These are phyloP conservation scores for Aldabrachelys gigantea DNA, from an alignment of 2,113 vertebrate species.

Conservation along the genomic window DNA sequence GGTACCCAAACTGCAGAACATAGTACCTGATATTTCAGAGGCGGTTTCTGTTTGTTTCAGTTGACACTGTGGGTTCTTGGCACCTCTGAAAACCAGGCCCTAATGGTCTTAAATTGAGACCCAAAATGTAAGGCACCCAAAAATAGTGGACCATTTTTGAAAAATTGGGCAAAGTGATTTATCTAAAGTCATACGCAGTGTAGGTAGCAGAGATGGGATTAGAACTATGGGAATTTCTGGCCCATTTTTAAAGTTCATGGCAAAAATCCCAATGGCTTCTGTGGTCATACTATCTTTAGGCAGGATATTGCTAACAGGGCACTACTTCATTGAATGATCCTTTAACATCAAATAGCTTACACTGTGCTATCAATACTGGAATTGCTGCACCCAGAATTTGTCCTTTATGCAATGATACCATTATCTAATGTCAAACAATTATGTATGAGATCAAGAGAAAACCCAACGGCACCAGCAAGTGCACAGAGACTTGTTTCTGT, in stretches of 20 bases:
- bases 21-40: background rate
- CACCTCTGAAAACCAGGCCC: background rate
- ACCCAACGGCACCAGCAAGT: background rate
- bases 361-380: background rate
- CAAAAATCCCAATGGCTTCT: background rate
- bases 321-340: background rate
- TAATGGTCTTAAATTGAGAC: fast-evolving
- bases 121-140: background rate
- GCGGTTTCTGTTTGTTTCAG: background rate
- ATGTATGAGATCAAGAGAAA: background rate
- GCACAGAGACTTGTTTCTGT: background rate
- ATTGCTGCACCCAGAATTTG: background rate
- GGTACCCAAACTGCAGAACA: background rate
- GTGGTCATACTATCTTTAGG: background rate
- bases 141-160: background rate
- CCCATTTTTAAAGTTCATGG: background rate
- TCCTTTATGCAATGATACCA: background rate
- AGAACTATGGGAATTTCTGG: background rate
- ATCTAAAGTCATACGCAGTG: background rate
- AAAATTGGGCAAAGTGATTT: background rate
- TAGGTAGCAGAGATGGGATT: background rate
- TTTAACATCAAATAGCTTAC: background rate
- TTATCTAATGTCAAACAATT: background rate
- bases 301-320: background rate
- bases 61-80: background rate